Percentiles rank a stretch among this genome's conserved stretches.
Evolutionary conservation across 1,140 invertebrate species (phyloP).

Genomic region (Cepaea nemoralis): DNA sequence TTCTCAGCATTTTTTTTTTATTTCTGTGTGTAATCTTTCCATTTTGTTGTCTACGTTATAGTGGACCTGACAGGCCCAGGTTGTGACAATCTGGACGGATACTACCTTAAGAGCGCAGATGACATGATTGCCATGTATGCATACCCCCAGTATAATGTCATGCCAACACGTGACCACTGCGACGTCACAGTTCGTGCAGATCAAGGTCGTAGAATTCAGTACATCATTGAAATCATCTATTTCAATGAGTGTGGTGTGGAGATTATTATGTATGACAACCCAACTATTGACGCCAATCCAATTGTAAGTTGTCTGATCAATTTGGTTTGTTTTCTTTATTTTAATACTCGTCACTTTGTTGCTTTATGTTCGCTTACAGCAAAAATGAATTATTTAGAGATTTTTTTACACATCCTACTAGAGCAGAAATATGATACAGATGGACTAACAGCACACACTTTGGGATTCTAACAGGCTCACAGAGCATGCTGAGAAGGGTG

Average conservation of each 20-base stretch:
- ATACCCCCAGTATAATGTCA: conserved; percentile 8
- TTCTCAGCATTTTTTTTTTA: too few relatives aligned
- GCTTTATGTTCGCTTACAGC: too few relatives aligned
- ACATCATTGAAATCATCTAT: conserved; percentile 8
- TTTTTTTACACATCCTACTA: too few relatives aligned
- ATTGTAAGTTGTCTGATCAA: conserved; percentile 20
- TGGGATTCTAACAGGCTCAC: too few relatives aligned
- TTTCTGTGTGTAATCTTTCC: not conserved
- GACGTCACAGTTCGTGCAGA: conserved; percentile 18
- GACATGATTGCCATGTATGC: not conserved
- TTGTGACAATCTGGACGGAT: conserved; percentile 30
- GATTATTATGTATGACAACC: conserved; percentile 15
- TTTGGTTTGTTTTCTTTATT: too few relatives aligned
- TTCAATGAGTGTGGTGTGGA: conserved; percentile 35
- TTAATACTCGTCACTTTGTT: too few relatives aligned
- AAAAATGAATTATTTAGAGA: too few relatives aligned
- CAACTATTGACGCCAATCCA: conserved; percentile 12
- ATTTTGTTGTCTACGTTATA: not conserved
- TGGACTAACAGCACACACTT: too few relatives aligned
- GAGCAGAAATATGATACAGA: too few relatives aligned
- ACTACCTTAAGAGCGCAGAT: conserved; percentile 1
- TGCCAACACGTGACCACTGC: conserved; percentile 33
- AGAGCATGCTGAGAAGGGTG: too few relatives aligned
- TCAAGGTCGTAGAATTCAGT: not conserved
- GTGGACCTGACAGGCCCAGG: conserved; percentile 35